Evolutionary conservation across 2,888 invertebrate genomes (phyloP), one percentile per base, ranked within the genome.

Genomic region (Axea sp.): DNA sequence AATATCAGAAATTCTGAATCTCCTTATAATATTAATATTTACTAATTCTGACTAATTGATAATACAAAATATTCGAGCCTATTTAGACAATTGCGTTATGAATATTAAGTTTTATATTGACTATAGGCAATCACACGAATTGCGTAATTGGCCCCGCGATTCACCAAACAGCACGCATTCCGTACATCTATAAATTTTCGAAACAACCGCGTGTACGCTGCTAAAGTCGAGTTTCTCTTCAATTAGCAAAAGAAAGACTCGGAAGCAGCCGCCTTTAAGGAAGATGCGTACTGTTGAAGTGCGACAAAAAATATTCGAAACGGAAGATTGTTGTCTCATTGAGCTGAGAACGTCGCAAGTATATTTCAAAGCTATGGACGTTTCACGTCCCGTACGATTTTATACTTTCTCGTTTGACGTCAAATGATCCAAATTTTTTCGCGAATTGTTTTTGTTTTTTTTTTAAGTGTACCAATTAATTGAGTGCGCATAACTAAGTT

Each of bases 361-460:
- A 35, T 59, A 76, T 75, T 75, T 69, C 43, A 68, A 74, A 75
- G 72, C 67, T 19, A n/a, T 4, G 19, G 35, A 41, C 24, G 24
- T 9, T 8, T 28, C 31, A 71, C 73, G 22, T 41, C 22, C 8
- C 39, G n/a, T 1, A 11, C 11, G n/a, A 37, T 69, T 77, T 77
- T 75, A 73, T 76, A 78, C 80, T 82, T 81, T 81, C 80, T 76
- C 75, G 39, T 26, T 19, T 30, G 24, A 49, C 15, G 14, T 74
- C 76, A 62, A 24, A 47, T 14, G 14, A 69, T 8, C 31, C 67
- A 33, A 35, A 41, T 62, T 55, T 51, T 1, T 11, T 11, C 7
- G 2, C 31, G 11, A 31, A 4, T n/a, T n/a, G n/a, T n/a, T n/a
- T n/a, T n/a, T n/a, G n/a, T n/a, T n/a, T n/a, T n/a, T n/a, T n/a